Base-by-base conservation (phyloP, 2,888 invertebrate species). In the Toxonevra muliebris region DNA sequence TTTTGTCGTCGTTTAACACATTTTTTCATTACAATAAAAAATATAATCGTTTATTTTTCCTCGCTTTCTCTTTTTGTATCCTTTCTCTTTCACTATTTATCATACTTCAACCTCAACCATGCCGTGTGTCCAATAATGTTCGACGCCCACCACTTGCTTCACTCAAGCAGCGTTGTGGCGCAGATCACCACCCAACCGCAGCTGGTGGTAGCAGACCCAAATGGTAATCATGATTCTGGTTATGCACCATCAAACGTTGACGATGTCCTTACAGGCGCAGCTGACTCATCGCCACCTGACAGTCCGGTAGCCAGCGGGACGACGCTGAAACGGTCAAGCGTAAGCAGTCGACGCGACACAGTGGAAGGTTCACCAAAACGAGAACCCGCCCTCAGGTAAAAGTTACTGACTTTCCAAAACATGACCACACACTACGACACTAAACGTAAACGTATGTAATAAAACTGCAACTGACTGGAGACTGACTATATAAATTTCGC, bases 211-310 rank as follows among this genome's bases (percentile, higher is more conserved):
- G 88, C 89, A 59, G 93, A 93, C 80, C 90, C 92, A 50, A 93
- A 93, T 82, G 93, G 93, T 74, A 93, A 93, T 88, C 93, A 93
- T 85, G 93, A 93, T 86, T 92, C 93, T 67, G 93, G 93, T 69
- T 94, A 94, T 85, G 92, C 91, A 68, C 89, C 92, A 70, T 91
- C 89, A 76, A 89, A 89, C 84, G 82, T 85, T 84, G 85, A 86
- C 80, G 85, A 84, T 84, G 83, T 84, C 81, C 80, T 85, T 82
- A 90, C 90, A 77, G 90, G 90, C 79, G 77, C 78, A 71, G 80
- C 77, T 70, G 86, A 87, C n/a, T 87, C 87, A 43, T 87, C 89
- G 17, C 73, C 88, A 61, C 89, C 89, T 50, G 85, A 85, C 67
- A 87, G 87, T 55, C 87, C 79, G 84, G 85, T 78, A 74, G 76